phyloP scores from a whole-genome alignment of 2,888 invertebrate species.

The Acrobasis suavella region DNA sequence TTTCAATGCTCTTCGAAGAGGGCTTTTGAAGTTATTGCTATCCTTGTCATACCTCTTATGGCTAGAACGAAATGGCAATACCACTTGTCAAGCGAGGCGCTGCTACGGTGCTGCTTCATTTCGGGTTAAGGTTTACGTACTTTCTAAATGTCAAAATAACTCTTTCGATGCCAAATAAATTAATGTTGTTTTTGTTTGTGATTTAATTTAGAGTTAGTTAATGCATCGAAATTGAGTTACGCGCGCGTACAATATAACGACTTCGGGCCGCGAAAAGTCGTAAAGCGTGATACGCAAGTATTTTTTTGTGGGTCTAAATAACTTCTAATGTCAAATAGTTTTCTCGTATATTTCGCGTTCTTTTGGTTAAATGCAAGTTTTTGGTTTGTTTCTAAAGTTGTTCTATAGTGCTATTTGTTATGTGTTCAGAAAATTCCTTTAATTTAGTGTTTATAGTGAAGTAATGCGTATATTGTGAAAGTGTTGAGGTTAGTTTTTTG shows the following conservation, averaged over 20 bases:
- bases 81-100: slow-evolving; percentile 1
- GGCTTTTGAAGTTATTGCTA: not conserved
- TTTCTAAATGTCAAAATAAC: slow-evolving; percentile 62
- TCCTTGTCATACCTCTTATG: not conserved
- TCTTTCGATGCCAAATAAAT: slow-evolving; percentile 75
- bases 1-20: not conserved
- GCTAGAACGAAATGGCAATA: slow-evolving; percentile 10
- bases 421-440: slow-evolving; percentile 26
- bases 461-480: slow-evolving; percentile 50
- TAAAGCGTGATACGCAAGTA: slow-evolving; percentile 31
- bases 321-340: slow-evolving; percentile 67
- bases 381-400: slow-evolving; percentile 29
- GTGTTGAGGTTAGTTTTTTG: slow-evolving; percentile 73
- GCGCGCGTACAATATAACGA: slow-evolving; percentile 44
- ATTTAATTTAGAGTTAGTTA: slow-evolving; percentile 41
- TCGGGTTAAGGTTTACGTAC: slow-evolving; percentile 29
- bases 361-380: slow-evolving; percentile 40
- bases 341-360: slow-evolving; percentile 61
- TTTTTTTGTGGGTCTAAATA: slow-evolving; percentile 38
- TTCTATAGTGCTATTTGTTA: slow-evolving; percentile 28
- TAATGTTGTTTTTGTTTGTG: slow-evolving; percentile 65
- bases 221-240: slow-evolving; percentile 64
- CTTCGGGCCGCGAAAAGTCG: slow-evolving; percentile 32
- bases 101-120: not conserved
- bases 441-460: slow-evolving; percentile 35